Base-by-base conservation (phyloP, 2,113 vertebrate species). In the Parus major region DNA sequence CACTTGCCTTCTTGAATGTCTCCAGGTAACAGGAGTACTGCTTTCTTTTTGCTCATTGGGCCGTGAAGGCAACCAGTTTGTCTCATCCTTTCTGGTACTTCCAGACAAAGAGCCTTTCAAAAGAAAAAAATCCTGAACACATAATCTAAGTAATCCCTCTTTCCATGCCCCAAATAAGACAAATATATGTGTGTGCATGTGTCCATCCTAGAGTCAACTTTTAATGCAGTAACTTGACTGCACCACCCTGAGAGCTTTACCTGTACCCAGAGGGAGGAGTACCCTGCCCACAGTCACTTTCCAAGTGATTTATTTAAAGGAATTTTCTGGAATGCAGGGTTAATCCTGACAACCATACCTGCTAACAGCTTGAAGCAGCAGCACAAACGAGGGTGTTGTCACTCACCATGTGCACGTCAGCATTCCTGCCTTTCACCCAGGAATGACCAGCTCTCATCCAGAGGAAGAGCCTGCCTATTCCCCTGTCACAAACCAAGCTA, bases 91-190 rank as follows among this genome's bases (percentile, higher is more conserved):
- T 97, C 91, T 96, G 86, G 42, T 94, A 87, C 90, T 95, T 86
- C 29, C 71, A 97, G 94, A 98, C 98, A 98, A 98, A 98, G 78
- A 90, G 81, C 63, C 96, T 98, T 98, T 98, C 94, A 97, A 95
- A 89, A 90, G 61, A 20, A 68, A 83, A 90, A 93, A 95, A 88
- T 69, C 90, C 88, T 72, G 84, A 94, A 86, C 82, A 96, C 63
- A 95, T 95, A 93, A 88, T 81, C 86, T 77, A 83, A 73, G 64
- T 97, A 94, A 94, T 94, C 44, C 64, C 39, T 88, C 88, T 75
- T 93, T 86, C 82, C 80, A 80, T 60, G 7, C 96, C 94, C 98
- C 97, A 96, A 96, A 68, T 15, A 75, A 86, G 19, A 78, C 94
- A 96, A 95, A 97, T 96, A 95, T 92, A 88, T 44, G 82, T 92